Conservation (phyloP, 2,797 vertebrate species). For the Schizopygopsis pylzovi region DNA sequence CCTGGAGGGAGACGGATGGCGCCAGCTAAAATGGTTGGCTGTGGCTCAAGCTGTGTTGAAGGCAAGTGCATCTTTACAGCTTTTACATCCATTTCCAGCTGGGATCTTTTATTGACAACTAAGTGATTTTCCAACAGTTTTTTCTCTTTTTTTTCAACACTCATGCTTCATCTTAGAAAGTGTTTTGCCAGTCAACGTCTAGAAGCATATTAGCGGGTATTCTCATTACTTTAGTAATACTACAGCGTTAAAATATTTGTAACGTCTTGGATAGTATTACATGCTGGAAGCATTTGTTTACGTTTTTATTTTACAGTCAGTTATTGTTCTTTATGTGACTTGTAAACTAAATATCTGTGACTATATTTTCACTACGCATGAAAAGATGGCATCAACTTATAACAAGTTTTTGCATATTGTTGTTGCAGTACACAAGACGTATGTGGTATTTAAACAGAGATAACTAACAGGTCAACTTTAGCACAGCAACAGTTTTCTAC, state of each 20-base stretch:
- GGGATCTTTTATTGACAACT: conserved; percentile 80
- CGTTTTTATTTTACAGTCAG: background rate
- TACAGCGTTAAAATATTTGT: conserved; percentile 15
- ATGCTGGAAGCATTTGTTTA: conserved; percentile 13
- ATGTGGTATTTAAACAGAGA: background rate
- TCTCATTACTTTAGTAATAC: conserved; percentile 33
- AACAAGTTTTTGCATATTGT: background rate
- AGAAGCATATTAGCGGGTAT: conserved; percentile 46
- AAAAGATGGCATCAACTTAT: background rate
- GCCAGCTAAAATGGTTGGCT: conserved; percentile 82
- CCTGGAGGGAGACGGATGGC: conserved; percentile 86
- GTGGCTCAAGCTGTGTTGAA: conserved; percentile 79
- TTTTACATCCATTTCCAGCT: conserved; percentile 81
- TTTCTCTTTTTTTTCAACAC: conserved; percentile 69
- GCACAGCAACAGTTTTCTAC: conserved; percentile 31
- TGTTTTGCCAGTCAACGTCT: conserved; percentile 37
- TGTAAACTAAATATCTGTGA: background rate
- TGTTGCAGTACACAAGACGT: background rate
- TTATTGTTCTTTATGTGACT: background rate
- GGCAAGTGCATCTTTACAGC: conserved; percentile 83
- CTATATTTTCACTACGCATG: background rate
- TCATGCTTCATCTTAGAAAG: conserved; percentile 50
- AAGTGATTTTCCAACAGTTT: conserved; percentile 84
- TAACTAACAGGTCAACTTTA: conserved; percentile 30
- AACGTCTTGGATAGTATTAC: conserved; percentile 14